Evolutionary conservation across 2,113 vertebrate species (phyloP), one percentile per base, ranked within the genome.

Genomic region (Chlamydotis undulata): DNA sequence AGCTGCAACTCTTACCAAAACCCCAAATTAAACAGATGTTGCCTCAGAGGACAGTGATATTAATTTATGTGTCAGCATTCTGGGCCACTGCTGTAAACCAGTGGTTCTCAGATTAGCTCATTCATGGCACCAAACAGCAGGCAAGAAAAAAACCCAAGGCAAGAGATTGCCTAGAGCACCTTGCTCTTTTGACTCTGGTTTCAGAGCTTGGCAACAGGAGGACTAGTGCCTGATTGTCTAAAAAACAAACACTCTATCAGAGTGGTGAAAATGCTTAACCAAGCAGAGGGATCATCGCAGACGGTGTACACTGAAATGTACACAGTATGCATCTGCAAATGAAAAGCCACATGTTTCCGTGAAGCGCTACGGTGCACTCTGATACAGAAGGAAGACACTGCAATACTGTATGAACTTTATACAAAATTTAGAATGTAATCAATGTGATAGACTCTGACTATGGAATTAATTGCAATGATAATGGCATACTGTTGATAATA

Each of bases 211-310:
- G 25, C 35, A 70, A 52, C 7, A 1, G 25, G 17, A 63, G 56
- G 26, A 57, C 23, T 61, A 61, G 50, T 11, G 25, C 56, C 23
- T 47, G 19, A 33, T 7, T 45, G 28, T 18, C 47, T 59, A 67
- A 35, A 45, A 86, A 63, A 56, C 9, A 73, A 49, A 25, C 12
- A 37, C 18, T 37, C 0, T 64, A 56, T 35, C 23, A 57, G 4
- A 16, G 19, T 14, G 50, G 60, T 33, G 50, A 49, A 74, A 87
- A 49, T 53, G 13, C 61, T 47, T 6, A 11, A 57, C 29, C 12
- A 35, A 69, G 31, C 19, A 52, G 55, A 52, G 29, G 11, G n/a
- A 60, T 31, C 18, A 43, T 29, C 10, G 47, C 0, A 0, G 69
- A 49, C 47, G 2, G 10, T 35, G 39, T 19, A 52, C 24, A 6